Percentiles rank a stretch among this genome's conserved stretches.
Conservation (phyloP, 2,797 vertebrate species). For the Spinibarbus caldwelli region DNA sequence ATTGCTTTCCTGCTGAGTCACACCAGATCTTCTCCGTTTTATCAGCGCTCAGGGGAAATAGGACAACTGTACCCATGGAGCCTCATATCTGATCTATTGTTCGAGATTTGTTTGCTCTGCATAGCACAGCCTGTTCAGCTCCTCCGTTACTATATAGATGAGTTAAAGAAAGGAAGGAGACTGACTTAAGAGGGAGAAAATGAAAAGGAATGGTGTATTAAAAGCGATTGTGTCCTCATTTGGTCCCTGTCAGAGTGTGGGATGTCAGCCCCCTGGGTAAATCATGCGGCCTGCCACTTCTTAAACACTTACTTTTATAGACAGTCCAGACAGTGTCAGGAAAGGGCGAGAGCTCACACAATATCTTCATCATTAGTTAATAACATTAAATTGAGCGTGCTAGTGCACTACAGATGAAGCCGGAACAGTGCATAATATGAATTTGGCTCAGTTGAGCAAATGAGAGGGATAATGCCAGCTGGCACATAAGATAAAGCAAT, state of each 20-base stretch:
- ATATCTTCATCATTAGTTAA: conserved; percentile 55
- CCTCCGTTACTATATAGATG: conserved; percentile 8
- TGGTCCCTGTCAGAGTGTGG: conserved; percentile 32
- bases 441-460: conserved; percentile 11
- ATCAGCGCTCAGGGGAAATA: conserved; percentile 26
- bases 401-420: conserved; percentile 37
- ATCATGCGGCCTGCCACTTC: conserved; percentile 23
- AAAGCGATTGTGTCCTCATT: conserved; percentile 52
- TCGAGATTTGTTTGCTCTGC: conserved; percentile 6
- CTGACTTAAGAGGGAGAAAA: too few species aligned
- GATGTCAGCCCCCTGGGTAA: neutral
- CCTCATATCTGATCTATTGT: conserved; percentile 15
- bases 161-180: conserved; percentile 23
- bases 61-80: conserved; percentile 4
- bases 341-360: conserved; percentile 46
- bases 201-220: conserved; percentile 56
- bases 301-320: conserved; percentile 39
- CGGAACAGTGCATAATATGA: conserved; percentile 33
- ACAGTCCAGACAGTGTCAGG: conserved; percentile 23
- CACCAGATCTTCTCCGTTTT: conserved; percentile 14
- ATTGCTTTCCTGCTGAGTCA: conserved; percentile 34
- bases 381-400: conserved; percentile 29
- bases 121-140: conserved; percentile 22
- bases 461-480: conserved; percentile 24
- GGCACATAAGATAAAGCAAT: conserved; percentile 30